Conservation (phyloP, 2,888 invertebrate genomes). For the Steinernema carpocapsae region DNA sequence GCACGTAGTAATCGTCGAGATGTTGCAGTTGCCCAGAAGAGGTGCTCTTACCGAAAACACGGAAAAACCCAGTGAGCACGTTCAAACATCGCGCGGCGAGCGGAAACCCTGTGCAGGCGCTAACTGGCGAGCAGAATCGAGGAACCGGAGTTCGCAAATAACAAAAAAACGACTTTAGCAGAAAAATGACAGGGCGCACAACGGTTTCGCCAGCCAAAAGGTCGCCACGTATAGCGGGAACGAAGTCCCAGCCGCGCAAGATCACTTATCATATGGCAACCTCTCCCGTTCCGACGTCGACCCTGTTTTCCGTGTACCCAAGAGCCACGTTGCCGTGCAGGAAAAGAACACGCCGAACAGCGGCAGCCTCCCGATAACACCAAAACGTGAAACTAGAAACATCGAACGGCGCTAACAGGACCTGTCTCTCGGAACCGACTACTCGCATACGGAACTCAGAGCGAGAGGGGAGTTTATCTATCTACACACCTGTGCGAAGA, state of each 20-base stretch:
- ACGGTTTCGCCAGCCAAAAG: too few species aligned
- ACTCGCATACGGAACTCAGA: conserved; percentile 18
- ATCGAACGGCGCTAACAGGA: conserved; percentile 5
- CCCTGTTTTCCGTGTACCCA: background rate
- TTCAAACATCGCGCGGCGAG: background rate
- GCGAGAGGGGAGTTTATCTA: conserved; percentile 7
- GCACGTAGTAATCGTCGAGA: conserved; percentile 15
- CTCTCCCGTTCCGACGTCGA: background rate
- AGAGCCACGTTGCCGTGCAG: background rate
- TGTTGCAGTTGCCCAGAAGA: background rate
- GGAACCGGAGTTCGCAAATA: background rate
- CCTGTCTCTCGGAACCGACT: background rate
- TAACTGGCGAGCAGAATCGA: background rate
- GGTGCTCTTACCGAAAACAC: conserved; percentile 14
- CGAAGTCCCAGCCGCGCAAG: background rate
- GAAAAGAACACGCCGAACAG: background rate
- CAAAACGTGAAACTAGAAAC: conserved; percentile 22
- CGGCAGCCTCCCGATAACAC: background rate
- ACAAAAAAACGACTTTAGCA: too few species aligned
- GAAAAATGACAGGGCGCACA: too few species aligned
- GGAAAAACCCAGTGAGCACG: conserved; percentile 9
- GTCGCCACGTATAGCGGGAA: too few species aligned
- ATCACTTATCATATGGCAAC: conserved; percentile 2
- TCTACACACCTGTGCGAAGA: background rate
- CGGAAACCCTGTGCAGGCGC: background rate